Evolutionary conservation across 2,797 vertebrate species (phyloP).

Genomic region (Sphenopsis melanotis): DNA sequence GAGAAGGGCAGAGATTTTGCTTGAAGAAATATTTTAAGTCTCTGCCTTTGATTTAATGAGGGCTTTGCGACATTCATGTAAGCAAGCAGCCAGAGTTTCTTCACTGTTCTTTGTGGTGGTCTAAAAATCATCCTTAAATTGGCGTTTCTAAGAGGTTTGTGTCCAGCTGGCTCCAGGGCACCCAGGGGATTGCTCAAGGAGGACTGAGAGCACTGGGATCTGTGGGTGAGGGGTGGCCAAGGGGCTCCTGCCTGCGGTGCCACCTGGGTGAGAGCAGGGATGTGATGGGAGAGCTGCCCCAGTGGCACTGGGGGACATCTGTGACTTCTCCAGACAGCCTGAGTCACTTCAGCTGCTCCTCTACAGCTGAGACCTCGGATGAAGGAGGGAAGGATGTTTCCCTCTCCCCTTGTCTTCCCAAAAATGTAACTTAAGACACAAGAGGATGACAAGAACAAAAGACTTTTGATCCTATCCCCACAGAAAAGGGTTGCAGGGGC

Average conservation of each 20-base stretch:
- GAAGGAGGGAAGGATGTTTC: background rate
- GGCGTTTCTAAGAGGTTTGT: background rate
- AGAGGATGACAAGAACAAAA: background rate
- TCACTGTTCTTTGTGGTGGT: background rate
- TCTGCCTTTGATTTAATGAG: conserved; percentile 33
- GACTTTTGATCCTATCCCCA: background rate
- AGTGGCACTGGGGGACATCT: background rate
- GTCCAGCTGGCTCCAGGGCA: background rate
- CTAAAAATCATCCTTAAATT: background rate
- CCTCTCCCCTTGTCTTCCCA: background rate
- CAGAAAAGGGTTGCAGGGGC: background rate
- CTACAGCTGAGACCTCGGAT: background rate
- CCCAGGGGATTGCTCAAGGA: background rate
- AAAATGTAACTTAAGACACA: background rate
- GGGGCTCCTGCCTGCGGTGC: fast-evolving
- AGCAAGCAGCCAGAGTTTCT: background rate
- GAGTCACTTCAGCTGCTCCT: background rate
- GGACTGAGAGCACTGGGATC: background rate
- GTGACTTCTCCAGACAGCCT: background rate
- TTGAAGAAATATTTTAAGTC: conserved; percentile 13
- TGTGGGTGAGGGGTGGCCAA: fast-evolving
- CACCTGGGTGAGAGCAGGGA: background rate
- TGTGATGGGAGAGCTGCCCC: fast-evolving
- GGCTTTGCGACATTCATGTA: background rate
- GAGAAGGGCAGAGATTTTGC: conserved; percentile 19